These are phyloP conservation scores for Tetramorium alpestre DNA, from an alignment of 1,140 invertebrate species.

Conservation along the genomic window DNA sequence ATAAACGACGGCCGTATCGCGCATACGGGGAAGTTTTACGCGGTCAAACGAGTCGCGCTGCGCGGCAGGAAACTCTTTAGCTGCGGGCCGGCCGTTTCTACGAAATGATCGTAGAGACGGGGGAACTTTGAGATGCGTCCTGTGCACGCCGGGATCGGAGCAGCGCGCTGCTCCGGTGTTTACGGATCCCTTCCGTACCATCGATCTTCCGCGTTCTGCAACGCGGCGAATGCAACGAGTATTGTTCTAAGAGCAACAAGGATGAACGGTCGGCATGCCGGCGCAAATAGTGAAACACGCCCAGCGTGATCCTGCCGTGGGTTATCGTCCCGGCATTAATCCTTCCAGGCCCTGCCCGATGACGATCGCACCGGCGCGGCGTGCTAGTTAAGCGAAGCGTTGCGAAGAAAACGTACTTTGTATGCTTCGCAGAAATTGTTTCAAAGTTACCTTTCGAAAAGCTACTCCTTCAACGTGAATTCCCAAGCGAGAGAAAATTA, in stretches of 20 bases:
- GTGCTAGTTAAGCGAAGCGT: not conserved
- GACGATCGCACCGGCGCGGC: conserved; percentile 4
- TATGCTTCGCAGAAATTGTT: not conserved
- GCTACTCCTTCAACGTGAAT: not conserved
- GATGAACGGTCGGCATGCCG: conserved; percentile 35
- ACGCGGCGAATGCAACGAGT: conserved; percentile 14
- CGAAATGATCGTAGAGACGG: conserved; percentile 33
- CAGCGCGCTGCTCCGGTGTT: conserved; percentile 27
- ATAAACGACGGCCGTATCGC: conserved; percentile 19
- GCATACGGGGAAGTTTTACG: conserved; percentile 27
- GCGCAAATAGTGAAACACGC: conserved; percentile 45
- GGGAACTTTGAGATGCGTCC: conserved; percentile 46
- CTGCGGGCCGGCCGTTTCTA: conserved; percentile 23
- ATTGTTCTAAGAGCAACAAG: conserved; percentile 60
- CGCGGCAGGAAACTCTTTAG: conserved; percentile 41
- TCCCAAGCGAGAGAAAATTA: not conserved
- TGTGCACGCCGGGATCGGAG: not conserved
- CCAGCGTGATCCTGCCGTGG: conserved; percentile 41
- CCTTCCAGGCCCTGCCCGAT: conserved; percentile 15
- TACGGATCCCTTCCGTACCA: conserved; percentile 59
- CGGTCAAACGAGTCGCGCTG: conserved; percentile 48
- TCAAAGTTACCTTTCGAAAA: not conserved
- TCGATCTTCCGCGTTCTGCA: conserved; percentile 73
- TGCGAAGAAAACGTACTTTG: not conserved
- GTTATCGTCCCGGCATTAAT: conserved; percentile 49